These are phyloP conservation scores for Corythornis madagascariensis DNA, from an alignment of 2,113 vertebrate species.

Conservation along the genomic window DNA sequence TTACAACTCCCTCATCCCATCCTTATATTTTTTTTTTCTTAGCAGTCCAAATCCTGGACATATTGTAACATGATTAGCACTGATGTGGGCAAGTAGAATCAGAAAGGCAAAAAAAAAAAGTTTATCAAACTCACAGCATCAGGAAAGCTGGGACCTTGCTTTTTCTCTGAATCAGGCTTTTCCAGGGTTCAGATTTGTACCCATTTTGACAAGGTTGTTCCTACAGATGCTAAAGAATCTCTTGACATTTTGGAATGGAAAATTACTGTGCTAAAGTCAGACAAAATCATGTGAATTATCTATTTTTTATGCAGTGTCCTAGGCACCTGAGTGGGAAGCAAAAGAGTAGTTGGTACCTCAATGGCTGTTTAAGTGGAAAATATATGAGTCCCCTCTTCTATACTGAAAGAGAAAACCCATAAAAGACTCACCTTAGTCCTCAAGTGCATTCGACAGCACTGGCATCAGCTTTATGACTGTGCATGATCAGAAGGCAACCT, in stretches of 20 bases:
- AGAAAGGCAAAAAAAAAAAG: background rate
- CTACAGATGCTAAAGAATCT: background rate
- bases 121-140: background rate
- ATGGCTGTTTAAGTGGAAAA: background rate
- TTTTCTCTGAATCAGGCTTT: background rate
- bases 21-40: background rate
- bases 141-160: background rate
- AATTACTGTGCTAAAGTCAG: background rate
- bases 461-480: background rate
- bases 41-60: background rate
- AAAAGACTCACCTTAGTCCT: background rate
- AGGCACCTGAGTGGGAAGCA: background rate
- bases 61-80: background rate
- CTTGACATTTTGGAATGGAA: conserved; percentile 26
- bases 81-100: background rate
- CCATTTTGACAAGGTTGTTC: background rate
- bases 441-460: background rate
- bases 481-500: background rate
- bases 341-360: background rate
- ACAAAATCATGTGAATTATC: background rate
- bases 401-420: background rate
- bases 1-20: background rate
- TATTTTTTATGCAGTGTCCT: background rate
- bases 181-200: background rate
- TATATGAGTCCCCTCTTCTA: background rate